Conservation (phyloP, 2,888 invertebrate species). For the Latheticus oryzae region DNA sequence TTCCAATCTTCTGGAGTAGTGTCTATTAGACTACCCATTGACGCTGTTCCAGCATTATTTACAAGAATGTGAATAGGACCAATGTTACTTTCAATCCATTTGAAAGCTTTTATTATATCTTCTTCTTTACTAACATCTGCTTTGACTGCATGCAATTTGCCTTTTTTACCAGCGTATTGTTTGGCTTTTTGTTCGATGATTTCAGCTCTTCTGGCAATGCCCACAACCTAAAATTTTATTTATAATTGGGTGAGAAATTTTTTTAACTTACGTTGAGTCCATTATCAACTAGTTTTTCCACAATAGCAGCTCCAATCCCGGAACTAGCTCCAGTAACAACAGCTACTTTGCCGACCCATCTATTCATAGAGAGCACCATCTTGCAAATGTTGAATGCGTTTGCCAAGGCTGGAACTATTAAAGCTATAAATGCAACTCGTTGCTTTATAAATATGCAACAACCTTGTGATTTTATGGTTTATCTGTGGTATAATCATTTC, state of each 20-base stretch:
- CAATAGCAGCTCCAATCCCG: conserved; percentile 71
- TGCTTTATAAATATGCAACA: conserved; percentile 4
- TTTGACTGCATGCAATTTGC: conserved; percentile 43
- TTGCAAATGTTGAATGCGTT: neutral
- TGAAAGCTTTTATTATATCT: conserved; percentile 47
- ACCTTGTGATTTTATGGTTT: conserved; percentile 9
- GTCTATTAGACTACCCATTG: conserved; percentile 28
- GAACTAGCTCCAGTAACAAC: conserved; percentile 75
- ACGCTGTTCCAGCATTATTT: conserved; percentile 48
- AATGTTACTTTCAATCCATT: conserved; percentile 46
- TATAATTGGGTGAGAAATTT: conserved; percentile 1
- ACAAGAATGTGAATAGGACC: conserved; percentile 48
- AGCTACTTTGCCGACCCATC: conserved; percentile 72
- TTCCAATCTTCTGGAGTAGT: conserved; percentile 38
- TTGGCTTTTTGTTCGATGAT: conserved; percentile 41
- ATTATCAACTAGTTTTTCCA: conserved; percentile 63
- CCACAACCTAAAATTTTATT: conserved; percentile 45
- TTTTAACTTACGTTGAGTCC: conserved; percentile 67
- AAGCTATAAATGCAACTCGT: too few species aligned
- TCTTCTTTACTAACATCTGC: conserved; percentile 46
- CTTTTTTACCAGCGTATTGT: conserved; percentile 38
- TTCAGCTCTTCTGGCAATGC: conserved; percentile 44
- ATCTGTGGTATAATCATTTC: conserved; percentile 5
- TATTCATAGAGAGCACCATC: conserved; percentile 65
- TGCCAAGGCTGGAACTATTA: neutral